phyloP scores from a whole-genome alignment of 1,140 invertebrate genomes.

The Apocrypta bakeri region DNA sequence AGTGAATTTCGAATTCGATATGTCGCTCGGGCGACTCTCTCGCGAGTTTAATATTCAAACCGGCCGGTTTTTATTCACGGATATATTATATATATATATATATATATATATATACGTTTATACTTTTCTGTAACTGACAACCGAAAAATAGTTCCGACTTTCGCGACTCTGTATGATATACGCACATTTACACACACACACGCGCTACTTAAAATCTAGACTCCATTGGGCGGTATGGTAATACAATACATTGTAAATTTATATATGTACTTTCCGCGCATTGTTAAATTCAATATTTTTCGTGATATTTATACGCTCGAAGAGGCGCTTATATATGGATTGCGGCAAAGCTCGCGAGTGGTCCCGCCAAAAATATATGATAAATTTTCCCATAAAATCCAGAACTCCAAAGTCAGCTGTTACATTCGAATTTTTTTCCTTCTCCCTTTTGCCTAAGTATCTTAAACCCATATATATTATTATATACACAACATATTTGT shows the following conservation, averaged over 20 bases:
- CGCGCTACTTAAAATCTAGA: neutral
- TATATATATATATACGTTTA: neutral
- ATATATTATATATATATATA: too few relatives aligned
- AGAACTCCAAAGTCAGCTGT: too few relatives aligned
- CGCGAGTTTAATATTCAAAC: constrained; percentile 10
- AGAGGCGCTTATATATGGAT: too few relatives aligned
- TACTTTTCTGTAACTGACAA: neutral
- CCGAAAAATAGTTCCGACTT: neutral
- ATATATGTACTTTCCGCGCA: neutral
- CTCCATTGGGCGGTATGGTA: neutral
- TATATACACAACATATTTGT: too few relatives aligned
- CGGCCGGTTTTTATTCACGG: neutral
- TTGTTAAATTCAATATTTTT: constrained; percentile 39
- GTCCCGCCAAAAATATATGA: neutral
- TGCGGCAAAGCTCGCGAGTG: neutral
- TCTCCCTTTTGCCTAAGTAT: too few relatives aligned
- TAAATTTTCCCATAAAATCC: constrained; percentile 26
- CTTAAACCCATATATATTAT: too few relatives aligned
- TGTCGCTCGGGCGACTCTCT: neutral
- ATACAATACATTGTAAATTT: constrained; percentile 29
- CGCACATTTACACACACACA: neutral
- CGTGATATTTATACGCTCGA: constrained; percentile 13
- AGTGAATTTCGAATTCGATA: constrained; percentile 23
- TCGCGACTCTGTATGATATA: neutral
- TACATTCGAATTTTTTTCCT: too few relatives aligned